Evolutionary conservation across 2,888 invertebrate genomes (phyloP), one percentile per base, ranked within the genome.

Genomic region (Neocrepidodera transversa): DNA sequence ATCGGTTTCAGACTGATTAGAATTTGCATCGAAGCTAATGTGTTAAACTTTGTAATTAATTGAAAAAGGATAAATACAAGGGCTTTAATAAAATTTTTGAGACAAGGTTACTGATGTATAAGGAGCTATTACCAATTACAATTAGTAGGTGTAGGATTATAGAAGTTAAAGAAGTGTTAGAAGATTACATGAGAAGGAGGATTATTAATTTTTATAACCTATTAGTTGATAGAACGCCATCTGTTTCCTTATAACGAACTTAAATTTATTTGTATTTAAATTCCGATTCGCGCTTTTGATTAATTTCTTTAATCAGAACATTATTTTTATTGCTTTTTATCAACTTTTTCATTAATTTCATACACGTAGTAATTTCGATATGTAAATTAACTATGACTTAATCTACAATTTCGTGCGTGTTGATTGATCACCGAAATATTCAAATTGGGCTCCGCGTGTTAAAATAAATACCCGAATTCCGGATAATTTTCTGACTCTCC

Each of bases 351-450:
- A 52, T 52, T 52, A 17, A 17, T 42, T 10, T 18, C 7, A 26
- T 51, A 40, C 28, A 23, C 40, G 35, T 43, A 20, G 42, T 38
- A 51, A 58, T 58, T 58, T 47, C 36, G 45, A 30, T 58, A 58
- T 58, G 51, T 45, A 58, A 58, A 58, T 49, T 14, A 38, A 42
- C n/a, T 28, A 51, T 58, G 58, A 45, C 58, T 58, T 47, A 58
- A 58, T 58, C 47, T 49, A 36, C 58, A 58, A 23, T 38, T 58
- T 58, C 45, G 45, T 45, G 51, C 43, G 47, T 51, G 38, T 45
- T 58, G 58, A 58, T 58, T 43, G 51, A 58, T 58, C 18, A 28
- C 32, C 6, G 13, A 36, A 51, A 58, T 58, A 58, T 58, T 51
- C 51, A 58, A 58, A 58, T 58, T 36, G 14, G 30, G 7, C 36